A percentile compares a stretch with the other conserved stretches of the same genome.
Evolutionary conservation across 2,888 invertebrate species (phyloP).

Genomic region (Epirrita christyi): DNA sequence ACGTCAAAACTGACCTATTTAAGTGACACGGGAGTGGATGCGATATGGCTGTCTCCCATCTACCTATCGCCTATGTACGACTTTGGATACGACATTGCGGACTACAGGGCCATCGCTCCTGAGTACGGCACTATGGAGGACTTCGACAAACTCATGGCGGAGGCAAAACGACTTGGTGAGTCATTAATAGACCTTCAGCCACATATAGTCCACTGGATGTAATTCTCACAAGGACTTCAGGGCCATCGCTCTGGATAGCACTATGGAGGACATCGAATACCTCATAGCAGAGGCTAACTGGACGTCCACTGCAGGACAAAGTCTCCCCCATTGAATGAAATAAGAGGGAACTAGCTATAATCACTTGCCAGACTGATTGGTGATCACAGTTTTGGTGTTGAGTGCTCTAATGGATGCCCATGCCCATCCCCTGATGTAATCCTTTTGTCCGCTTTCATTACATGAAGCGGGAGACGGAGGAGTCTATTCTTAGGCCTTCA

Average conservation of each 20-base stretch:
- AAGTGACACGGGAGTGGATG: slow-evolving; percentile 83
- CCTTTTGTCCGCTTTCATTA: no score
- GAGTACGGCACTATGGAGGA: slow-evolving; percentile 89
- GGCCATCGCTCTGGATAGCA: slow-evolving; percentile 88
- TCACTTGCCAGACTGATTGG: no score
- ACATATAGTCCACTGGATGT: no score
- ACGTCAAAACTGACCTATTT: slow-evolving; percentile 80
- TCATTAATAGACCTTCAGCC: background rate
- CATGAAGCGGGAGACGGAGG: no score
- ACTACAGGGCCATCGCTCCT: slow-evolving; percentile 87
- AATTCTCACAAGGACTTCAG: slow-evolving; percentile 74
- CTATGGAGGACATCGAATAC: slow-evolving; percentile 87
- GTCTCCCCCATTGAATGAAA: no score
- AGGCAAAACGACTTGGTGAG: slow-evolving; percentile 73
- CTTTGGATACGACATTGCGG: slow-evolving; percentile 91
- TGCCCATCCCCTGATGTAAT: no score
- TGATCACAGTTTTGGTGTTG: no score
- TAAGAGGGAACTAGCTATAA: no score
- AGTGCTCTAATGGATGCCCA: no score
- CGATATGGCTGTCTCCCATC: slow-evolving; percentile 90
- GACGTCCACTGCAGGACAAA: no score
- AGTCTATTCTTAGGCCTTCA: no score
- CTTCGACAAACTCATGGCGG: slow-evolving; percentile 84
- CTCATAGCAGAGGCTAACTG: slow-evolving; percentile 78
- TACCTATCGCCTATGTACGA: slow-evolving; percentile 91